A percentile compares a stretch with the other conserved stretches of the same genome.
Evolutionary conservation across 1,140 invertebrate species (phyloP).

Genomic region (Gyrodactylus bullatarudis): DNA sequence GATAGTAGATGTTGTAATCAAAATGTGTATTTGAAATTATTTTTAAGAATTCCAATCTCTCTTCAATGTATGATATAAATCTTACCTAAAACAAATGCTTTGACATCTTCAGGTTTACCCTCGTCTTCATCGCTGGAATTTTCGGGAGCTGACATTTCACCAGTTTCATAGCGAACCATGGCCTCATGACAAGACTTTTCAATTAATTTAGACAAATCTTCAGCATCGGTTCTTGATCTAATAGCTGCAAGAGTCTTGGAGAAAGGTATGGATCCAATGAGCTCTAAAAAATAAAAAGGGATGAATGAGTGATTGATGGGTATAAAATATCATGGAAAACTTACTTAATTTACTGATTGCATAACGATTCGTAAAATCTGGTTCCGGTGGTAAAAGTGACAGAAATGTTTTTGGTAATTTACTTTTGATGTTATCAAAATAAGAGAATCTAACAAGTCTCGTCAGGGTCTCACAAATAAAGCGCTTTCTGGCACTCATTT

Average conservation of each 20-base stretch:
- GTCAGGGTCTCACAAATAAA: conserved; percentile 66
- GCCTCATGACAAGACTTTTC: background rate
- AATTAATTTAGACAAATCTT: background rate
- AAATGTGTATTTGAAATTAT: too few species aligned
- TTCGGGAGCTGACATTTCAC: background rate
- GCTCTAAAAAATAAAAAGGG: background rate
- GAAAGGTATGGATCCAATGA: background rate
- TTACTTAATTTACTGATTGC: conserved; percentile 20
- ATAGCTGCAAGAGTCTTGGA: background rate
- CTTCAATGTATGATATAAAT: too few species aligned
- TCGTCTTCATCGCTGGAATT: too few species aligned
- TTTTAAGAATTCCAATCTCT: too few species aligned
- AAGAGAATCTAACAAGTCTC: conserved; percentile 48
- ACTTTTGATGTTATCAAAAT: conserved; percentile 58
- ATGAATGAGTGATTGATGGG: too few species aligned
- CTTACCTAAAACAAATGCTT: too few species aligned
- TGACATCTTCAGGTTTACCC: too few species aligned
- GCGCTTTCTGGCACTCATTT: conserved; percentile 63
- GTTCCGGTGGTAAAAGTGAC: conserved; percentile 37
- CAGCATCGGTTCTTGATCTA: background rate
- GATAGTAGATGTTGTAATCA: too few species aligned
- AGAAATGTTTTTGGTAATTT: conserved; percentile 55
- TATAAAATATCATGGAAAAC: conserved; percentile 2
- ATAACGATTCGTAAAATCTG: conserved; percentile 23
- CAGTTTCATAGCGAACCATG: background rate